Evolutionary conservation across 2,113 vertebrate genomes (phyloP).

Genomic region (Pampusana beccarii): DNA sequence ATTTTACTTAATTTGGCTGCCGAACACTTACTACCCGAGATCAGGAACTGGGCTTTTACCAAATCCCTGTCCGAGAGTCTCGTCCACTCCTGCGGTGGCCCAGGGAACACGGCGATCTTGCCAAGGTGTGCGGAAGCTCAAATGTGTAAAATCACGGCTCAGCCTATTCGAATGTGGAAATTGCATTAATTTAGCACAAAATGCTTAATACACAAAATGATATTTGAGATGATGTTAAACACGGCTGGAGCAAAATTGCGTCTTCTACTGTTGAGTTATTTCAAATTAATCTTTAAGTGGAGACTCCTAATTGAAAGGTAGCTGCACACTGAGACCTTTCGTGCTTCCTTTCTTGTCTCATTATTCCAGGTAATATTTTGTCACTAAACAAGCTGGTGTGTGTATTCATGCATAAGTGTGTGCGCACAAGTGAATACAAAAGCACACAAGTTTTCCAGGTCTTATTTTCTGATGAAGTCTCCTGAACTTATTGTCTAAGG

Average conservation of each 20-base stretch:
- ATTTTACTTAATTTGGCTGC: slow-evolving; percentile 73
- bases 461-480: neutral
- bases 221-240: neutral
- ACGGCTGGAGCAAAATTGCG: neutral
- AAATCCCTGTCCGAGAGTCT: neutral
- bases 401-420: neutral
- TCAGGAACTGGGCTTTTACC: slow-evolving; percentile 37
- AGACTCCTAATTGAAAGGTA: neutral
- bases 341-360: neutral
- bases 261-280: neutral
- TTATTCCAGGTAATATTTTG: neutral
- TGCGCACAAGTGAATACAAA: neutral
- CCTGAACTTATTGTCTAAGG: neutral
- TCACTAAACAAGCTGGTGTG: neutral
- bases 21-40: slow-evolving; percentile 36
- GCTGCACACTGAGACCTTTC: neutral
- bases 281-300: neutral
- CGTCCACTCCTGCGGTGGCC: neutral
- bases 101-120: neutral
- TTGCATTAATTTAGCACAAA: neutral
- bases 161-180: neutral
- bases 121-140: neutral
- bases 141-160: neutral
- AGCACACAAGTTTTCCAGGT: neutral
- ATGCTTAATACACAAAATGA: neutral